These are phyloP conservation scores for Paraplagusia blochii DNA, from an alignment of 2,113 vertebrate genomes.

Conservation along the genomic window DNA sequence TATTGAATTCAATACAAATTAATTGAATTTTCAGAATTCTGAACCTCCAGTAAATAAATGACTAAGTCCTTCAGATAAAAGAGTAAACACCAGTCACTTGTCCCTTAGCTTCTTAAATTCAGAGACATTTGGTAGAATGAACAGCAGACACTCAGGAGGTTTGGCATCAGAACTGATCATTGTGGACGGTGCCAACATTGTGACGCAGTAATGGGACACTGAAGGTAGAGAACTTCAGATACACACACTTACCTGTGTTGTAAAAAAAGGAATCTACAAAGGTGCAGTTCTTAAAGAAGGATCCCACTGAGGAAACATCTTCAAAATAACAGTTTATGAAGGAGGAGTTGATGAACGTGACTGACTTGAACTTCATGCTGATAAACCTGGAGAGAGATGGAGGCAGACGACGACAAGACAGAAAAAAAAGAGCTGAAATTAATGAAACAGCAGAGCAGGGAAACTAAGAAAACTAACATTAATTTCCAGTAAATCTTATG, in stretches of 20 bases:
- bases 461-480: too few relatives aligned
- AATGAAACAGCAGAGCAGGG: background rate
- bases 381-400: conserved; percentile 78
- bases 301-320: conserved; percentile 88
- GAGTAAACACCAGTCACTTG: too few relatives aligned
- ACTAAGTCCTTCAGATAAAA: too few relatives aligned
- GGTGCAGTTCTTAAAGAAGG: conserved; percentile 92
- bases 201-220: background rate
- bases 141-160: too few relatives aligned
- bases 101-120: too few relatives aligned
- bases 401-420: background rate
- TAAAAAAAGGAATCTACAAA: conserved; percentile 86
- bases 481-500: too few relatives aligned
- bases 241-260: conserved; percentile 82
- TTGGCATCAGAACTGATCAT: too few relatives aligned
- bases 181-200: too few relatives aligned
- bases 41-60: too few relatives aligned
- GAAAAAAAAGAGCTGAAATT: background rate
- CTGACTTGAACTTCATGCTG: conserved; percentile 91
- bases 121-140: too few relatives aligned
- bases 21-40: too few relatives aligned
- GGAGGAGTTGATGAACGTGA: conserved; percentile 89
- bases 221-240: background rate
- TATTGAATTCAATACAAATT: too few relatives aligned
- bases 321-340: conserved; percentile 93